Base-by-base conservation (phyloP, 2,797 vertebrate genomes). In the Pipistrellus kuhlii region DNA sequence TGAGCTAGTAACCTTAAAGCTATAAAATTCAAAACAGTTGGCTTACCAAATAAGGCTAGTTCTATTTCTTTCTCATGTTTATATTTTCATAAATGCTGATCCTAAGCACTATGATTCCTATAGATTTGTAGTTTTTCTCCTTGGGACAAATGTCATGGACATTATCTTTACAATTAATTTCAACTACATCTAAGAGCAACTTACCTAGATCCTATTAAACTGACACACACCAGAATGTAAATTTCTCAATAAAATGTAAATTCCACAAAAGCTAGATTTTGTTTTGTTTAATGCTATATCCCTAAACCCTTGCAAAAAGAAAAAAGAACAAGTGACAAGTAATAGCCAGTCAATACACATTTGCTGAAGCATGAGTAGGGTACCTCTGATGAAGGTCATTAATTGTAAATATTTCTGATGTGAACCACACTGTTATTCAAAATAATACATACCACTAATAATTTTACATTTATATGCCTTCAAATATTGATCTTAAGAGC, bases 81-180 rank as follows among this genome's bases (percentile, higher is more conserved):
- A 6, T 15, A 35, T 69, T 80, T 90, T 91, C 80, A 85, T 18
- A 83, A 69, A 82, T 53, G 14, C 18, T 48, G 7, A 87, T 48
- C 72, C 8, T 23, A 94, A 84, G 23, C 18, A 71, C 35, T 57
- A 4, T 41, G 20, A 53, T 77, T 6, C 30, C 6, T 71, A 30
- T n/a, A 78, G 17, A 83, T 30, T n/a, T 30, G 71, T 5, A 38
- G 6, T 14, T 55, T 84, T 78, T 73, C 15, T 30, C 11, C 6
- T 44, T 6, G 6, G 23, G 30, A 23, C 0, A 66, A 82, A 76
- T 10, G 64, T 72, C 17, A 88, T 72, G 9, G 23, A 72, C 91
- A 62, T 88, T 80, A 71, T 71, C 32, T 85, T 92, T 51, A 55
- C 3, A 64, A 75, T 81, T 51, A 96, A 64, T 41, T 57, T 27